Percentiles rank a stretch among this genome's conserved stretches.
Evolutionary conservation across 2,113 vertebrate species (phyloP).

Genomic region (Chaenocephalus aceratus): DNA sequence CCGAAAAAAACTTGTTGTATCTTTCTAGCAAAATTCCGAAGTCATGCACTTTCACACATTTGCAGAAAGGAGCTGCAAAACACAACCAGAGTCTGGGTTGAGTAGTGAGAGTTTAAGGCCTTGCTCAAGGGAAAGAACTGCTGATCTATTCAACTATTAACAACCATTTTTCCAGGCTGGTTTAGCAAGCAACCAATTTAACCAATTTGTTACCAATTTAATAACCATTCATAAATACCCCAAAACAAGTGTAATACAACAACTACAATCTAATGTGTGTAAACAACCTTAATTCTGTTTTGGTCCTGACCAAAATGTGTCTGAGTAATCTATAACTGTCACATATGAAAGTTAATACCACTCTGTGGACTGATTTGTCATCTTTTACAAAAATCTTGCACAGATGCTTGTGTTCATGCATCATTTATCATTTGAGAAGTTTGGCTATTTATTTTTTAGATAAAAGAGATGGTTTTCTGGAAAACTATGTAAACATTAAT

Average conservation of each 20-base stretch:
- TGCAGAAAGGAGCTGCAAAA: slow-evolving; percentile 25
- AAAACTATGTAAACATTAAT: not conserved
- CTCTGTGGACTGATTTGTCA: not conserved
- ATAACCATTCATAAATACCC: not conserved
- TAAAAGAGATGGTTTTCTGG: not conserved
- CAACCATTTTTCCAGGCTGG: not conserved
- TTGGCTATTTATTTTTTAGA: not conserved
- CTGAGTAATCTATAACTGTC: not conserved
- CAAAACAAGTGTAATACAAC: not conserved
- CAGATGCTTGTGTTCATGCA: not conserved
- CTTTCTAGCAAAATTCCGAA: slow-evolving; percentile 27
- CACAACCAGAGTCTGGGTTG: not conserved
- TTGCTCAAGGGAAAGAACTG: slow-evolving; percentile 25
- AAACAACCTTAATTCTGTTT: not conserved
- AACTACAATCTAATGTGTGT: not conserved
- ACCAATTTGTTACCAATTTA: not conserved
- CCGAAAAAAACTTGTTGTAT: slow-evolving; percentile 31
- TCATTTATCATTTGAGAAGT: not conserved
- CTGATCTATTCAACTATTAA: not conserved
- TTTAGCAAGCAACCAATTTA: not conserved
- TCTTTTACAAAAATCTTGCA: not conserved
- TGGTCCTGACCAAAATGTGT: not conserved
- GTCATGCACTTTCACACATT: slow-evolving; percentile 26
- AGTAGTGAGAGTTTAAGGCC: not conserved
- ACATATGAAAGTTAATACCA: not conserved